Evolutionary conservation across 2,113 vertebrate genomes (phyloP).

Genomic region (Poecilia latipinna): DNA sequence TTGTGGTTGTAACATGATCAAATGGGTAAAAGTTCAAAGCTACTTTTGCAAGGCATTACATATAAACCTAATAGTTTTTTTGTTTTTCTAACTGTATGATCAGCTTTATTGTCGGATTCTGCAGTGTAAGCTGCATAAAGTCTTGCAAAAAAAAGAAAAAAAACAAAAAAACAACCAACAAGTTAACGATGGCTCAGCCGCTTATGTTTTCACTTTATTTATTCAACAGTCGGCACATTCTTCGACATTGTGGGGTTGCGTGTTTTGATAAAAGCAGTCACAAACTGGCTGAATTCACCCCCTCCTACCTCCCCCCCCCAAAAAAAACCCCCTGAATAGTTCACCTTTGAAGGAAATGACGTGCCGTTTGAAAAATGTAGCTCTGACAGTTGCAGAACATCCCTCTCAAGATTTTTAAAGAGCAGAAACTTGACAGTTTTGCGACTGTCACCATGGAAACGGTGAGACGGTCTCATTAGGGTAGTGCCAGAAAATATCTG

Average conservation of each 20-base stretch:
- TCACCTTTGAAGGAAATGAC: slow-evolving; percentile 72
- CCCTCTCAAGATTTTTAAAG: slow-evolving; percentile 75
- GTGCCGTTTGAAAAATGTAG: slow-evolving; percentile 76
- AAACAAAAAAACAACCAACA: slow-evolving; percentile 25
- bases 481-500: slow-evolving; percentile 70
- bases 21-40: neutral
- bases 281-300: slow-evolving; percentile 73
- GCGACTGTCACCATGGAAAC: slow-evolving; percentile 84
- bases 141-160: slow-evolving; percentile 12
- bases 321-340: slow-evolving; percentile 53
- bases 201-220: slow-evolving; percentile 61
- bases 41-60: too few relatives aligned
- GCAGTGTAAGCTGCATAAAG: slow-evolving; percentile 25
- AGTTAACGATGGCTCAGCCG: slow-evolving; percentile 46
- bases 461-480: slow-evolving; percentile 79
- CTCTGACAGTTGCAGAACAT: slow-evolving; percentile 78
- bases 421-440: slow-evolving; percentile 83
- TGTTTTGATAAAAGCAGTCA: slow-evolving; percentile 68
- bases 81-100: neutral
- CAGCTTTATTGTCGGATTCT: slow-evolving; percentile 13
- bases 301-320: neutral
- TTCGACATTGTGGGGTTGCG: slow-evolving; percentile 55
- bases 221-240: slow-evolving; percentile 62
- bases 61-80: neutral
- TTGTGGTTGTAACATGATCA: neutral